A percentile compares a stretch with the other conserved stretches of the same genome.
These are phyloP conservation scores for Phyto melanocephala DNA, from an alignment of 2,888 invertebrate species.

Conservation along the genomic window DNA sequence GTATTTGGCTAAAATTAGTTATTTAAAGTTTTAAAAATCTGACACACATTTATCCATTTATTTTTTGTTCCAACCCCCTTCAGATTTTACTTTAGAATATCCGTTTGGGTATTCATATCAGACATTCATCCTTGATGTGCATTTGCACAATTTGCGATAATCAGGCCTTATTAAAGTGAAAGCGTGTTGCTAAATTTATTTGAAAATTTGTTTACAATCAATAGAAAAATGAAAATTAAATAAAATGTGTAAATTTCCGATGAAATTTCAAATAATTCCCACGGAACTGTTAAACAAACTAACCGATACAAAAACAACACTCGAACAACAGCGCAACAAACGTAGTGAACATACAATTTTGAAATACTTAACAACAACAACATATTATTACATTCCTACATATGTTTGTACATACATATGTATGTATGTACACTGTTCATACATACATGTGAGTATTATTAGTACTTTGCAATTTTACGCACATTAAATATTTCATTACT, in stretches of 20 bases:
- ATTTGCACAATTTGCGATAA: not conserved
- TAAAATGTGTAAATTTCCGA: not conserved
- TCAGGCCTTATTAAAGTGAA: conserved; percentile 6
- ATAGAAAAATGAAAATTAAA: not conserved
- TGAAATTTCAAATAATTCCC: conserved; percentile 21
- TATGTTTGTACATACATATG: not conserved
- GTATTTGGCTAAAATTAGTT: too few relatives aligned
- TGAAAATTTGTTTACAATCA: not conserved
- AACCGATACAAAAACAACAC: not conserved
- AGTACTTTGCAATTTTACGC: conserved; percentile 43
- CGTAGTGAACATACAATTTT: conserved; percentile 39
- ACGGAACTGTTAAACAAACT: conserved; percentile 17
- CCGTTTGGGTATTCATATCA: not conserved
- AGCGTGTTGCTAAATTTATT: not conserved
- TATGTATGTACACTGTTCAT: too few relatives aligned
- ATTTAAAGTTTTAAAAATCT: too few relatives aligned
- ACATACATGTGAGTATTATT: not conserved
- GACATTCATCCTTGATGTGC: not conserved
- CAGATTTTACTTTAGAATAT: too few relatives aligned
- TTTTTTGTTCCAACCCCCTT: too few relatives aligned
- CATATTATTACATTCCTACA: not conserved
- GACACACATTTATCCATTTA: too few relatives aligned
- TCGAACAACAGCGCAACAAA: not conserved
- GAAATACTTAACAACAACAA: conserved; percentile 13
- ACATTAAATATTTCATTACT: conserved; percentile 47